Conservation (phyloP, 2,113 vertebrate genomes). For the Rana temporaria region DNA sequence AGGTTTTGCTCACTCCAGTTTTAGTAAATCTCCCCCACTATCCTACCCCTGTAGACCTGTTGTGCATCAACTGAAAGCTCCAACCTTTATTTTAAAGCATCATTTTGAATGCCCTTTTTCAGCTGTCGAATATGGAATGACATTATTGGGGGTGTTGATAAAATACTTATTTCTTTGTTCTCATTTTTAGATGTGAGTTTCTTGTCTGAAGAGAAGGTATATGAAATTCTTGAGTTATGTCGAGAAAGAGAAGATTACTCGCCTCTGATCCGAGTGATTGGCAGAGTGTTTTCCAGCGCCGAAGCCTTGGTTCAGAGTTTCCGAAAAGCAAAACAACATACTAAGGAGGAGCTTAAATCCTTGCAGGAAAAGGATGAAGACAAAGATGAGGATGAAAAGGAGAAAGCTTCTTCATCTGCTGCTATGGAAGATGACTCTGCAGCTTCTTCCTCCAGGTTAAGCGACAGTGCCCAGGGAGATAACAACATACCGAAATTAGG, state of each 20-base stretch:
- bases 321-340: constrained; percentile 81
- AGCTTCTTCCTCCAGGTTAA: constrained; percentile 79
- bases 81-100: no score
- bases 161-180: background rate
- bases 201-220: constrained; percentile 90
- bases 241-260: constrained; percentile 89
- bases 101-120: no score
- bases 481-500: constrained; percentile 75
- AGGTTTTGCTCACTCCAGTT: no score
- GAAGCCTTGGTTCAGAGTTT: constrained; percentile 93
- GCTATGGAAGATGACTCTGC: constrained; percentile 88
- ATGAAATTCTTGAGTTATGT: constrained; percentile 88
- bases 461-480: constrained; percentile 77
- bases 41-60: no score
- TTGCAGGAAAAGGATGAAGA: constrained; percentile 96
- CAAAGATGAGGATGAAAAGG: constrained; percentile 97
- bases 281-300: constrained; percentile 90
- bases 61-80: no score
- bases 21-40: no score
- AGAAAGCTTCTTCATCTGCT: constrained; percentile 85
- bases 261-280: constrained; percentile 88
- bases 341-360: constrained; percentile 88
- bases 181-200: constrained; percentile 85
- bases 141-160: no score
- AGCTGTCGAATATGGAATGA: no score